A percentile compares a stretch with the other conserved stretches of the same genome.
Evolutionary conservation across 2,113 vertebrate species (phyloP).

Genomic region (Mobula birostris): DNA sequence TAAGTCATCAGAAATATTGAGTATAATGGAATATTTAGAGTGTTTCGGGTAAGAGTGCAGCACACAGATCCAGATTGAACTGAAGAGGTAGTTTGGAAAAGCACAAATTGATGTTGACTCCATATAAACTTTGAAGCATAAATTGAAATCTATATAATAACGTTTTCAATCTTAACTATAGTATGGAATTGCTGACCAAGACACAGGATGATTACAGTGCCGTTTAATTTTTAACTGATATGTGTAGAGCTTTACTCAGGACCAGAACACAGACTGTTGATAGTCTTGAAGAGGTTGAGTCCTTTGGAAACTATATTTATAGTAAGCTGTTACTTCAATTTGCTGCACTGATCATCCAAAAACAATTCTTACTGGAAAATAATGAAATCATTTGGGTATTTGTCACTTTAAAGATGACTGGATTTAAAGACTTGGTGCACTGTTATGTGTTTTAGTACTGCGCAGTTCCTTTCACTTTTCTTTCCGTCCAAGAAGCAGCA

Average conservation of each 20-base stretch:
- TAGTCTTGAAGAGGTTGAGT: neutral
- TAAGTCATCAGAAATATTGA: conserved; percentile 31
- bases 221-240: neutral
- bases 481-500: too few species aligned
- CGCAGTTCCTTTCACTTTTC: neutral
- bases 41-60: conserved; percentile 1
- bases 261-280: neutral
- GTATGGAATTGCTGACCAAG: conserved; percentile 13
- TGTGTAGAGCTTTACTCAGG: neutral
- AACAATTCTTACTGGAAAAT: neutral
- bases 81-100: conserved; percentile 18
- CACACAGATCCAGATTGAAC: conserved; percentile 1
- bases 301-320: neutral
- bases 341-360: neutral
- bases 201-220: neutral
- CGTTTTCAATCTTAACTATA: neutral
- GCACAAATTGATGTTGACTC: conserved; percentile 19
- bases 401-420: neutral
- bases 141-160: conserved; percentile 11
- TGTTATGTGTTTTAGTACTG: neutral
- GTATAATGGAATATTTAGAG: conserved; percentile 34
- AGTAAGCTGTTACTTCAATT: neutral
- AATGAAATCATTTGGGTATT: neutral
- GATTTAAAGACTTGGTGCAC: too few species aligned
- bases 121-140: neutral